These are phyloP conservation scores for Ephydatia muelleri DNA, from an alignment of 37 sponge, comb jelly and placozoan species.

Conservation along the genomic window DNA sequence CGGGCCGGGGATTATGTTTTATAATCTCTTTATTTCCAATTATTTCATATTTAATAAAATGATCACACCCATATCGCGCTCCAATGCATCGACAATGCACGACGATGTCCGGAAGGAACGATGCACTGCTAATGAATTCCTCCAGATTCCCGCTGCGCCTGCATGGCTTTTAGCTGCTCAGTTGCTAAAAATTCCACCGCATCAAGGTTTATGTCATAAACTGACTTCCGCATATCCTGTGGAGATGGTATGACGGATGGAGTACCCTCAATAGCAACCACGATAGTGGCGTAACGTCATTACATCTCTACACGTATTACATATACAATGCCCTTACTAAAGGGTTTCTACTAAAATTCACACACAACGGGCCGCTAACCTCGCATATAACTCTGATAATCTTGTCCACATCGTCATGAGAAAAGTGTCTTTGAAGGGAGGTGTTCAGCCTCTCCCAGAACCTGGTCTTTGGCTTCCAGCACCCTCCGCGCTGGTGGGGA, in stretches of 20 bases:
- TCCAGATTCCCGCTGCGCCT: not conserved
- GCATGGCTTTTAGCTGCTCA: conserved; percentile 10
- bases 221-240: conserved; percentile 20
- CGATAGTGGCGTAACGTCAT: not conserved
- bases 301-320: not conserved
- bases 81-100: not conserved
- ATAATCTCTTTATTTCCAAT: too few relatives aligned
- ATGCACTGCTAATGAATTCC: too few relatives aligned
- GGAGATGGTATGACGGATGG: not conserved
- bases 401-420: conserved; percentile 16
- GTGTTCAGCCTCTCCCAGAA: conserved; percentile 12
- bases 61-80: not conserved
- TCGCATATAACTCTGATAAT: conserved; percentile 5
- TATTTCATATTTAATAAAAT: not conserved
- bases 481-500: not conserved
- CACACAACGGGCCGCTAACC: not conserved
- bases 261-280: too few relatives aligned
- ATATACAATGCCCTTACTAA: not conserved
- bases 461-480: not conserved
- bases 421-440: conserved; percentile 20
- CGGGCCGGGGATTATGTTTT: too few relatives aligned
- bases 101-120: not conserved
- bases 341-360: not conserved
- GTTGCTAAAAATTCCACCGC: conserved; percentile 21
- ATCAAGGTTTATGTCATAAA: conserved; percentile 33